Percentiles rank a stretch among this genome's conserved stretches.
These are phyloP conservation scores for Neocrepidodera transversa DNA, from an alignment of 2,888 invertebrate genomes.

Conservation along the genomic window DNA sequence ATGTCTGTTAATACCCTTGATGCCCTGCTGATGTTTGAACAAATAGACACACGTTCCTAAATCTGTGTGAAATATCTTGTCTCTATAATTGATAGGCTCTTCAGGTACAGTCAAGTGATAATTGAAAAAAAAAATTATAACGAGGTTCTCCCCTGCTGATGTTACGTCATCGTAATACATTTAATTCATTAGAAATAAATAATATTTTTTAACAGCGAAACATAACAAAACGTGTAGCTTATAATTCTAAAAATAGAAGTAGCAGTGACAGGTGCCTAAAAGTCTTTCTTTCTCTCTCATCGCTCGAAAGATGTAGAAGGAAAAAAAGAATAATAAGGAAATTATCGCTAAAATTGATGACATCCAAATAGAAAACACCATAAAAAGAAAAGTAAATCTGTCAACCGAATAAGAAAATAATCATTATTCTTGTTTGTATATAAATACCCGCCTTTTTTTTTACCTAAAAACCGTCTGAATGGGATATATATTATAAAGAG, in stretches of 20 bases:
- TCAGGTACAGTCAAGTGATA: conserved; percentile 19
- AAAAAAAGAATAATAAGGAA: conserved; percentile 32
- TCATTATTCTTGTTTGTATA: conserved; percentile 45
- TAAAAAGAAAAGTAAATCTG: conserved; percentile 43
- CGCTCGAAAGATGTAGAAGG: no score
- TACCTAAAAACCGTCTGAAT: conserved; percentile 37
- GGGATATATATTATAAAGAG: conserved; percentile 39
- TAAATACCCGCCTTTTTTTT: conserved; percentile 35
- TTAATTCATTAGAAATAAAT: no score
- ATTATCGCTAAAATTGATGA: conserved; percentile 31
- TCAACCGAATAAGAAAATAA: conserved; percentile 42
- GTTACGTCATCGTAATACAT: conserved; percentile 1
- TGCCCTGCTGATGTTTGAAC: conserved; percentile 30
- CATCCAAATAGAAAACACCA: conserved; percentile 27
- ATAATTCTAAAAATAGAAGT: conserved; percentile 8
- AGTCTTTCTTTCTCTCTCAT: no score
- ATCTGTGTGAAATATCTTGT: conserved; percentile 32
- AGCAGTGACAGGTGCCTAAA: conserved; percentile 26
- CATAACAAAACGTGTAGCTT: not conserved
- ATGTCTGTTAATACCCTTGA: conserved; percentile 35
- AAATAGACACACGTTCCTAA: conserved; percentile 31
- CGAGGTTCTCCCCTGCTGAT: not conserved
- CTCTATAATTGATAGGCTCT: conserved; percentile 21
- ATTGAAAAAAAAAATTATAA: not conserved
- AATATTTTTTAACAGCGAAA: no score